phyloP scores from a whole-genome alignment of 1,140 invertebrate genomes.

The Megathymus violae region DNA sequence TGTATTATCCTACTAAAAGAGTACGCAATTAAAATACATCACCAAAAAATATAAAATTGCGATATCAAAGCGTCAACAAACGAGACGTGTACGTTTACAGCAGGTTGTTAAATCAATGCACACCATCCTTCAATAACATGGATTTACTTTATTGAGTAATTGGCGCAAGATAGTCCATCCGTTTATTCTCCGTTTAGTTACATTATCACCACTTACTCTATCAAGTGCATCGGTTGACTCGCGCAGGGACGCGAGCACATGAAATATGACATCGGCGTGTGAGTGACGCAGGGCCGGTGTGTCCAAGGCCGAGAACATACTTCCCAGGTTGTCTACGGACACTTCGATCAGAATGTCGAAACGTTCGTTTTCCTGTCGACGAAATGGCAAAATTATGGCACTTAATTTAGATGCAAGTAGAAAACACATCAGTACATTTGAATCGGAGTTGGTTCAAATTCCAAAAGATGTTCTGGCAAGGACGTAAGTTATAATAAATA shows the following conservation, averaged over 20 bases:
- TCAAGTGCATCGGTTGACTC: slow-evolving; percentile 64
- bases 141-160: slow-evolving; percentile 1
- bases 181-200: too few species aligned
- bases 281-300: slow-evolving; percentile 48
- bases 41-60: not conserved
- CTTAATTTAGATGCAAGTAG: too few species aligned
- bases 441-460: too few species aligned
- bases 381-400: too few species aligned
- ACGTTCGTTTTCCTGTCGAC: slow-evolving; percentile 60
- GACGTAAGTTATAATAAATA: too few species aligned
- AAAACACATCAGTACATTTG: too few species aligned
- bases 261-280: slow-evolving; percentile 62
- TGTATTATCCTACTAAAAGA: too few species aligned
- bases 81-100: not conserved
- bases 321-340: slow-evolving; percentile 58
- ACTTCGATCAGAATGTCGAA: slow-evolving; percentile 69
- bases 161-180: not conserved
- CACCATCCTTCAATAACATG: too few species aligned
- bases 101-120: not conserved
- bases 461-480: too few species aligned
- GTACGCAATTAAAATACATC: too few species aligned
- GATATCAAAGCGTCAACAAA: not conserved
- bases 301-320: slow-evolving; percentile 55
- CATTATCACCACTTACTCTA: slow-evolving; percentile 44
- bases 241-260: slow-evolving; percentile 60